These are phyloP conservation scores for Melanotaenia trifasciata DNA, from an alignment of 2,797 vertebrate genomes.

Conservation along the genomic window DNA sequence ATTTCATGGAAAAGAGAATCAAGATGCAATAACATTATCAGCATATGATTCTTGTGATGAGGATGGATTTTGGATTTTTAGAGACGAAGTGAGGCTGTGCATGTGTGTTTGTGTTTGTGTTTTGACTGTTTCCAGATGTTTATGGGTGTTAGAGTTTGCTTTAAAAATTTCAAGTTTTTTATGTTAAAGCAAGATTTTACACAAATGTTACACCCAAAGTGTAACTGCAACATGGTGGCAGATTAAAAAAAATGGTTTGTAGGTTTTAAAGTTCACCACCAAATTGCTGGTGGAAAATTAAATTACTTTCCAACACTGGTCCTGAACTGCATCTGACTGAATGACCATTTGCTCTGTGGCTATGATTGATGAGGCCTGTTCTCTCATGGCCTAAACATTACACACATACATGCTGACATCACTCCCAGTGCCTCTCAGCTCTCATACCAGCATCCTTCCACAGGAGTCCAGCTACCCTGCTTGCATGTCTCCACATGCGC, in stretches of 20 bases:
- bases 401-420: constrained; percentile 50
- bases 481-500: constrained; percentile 21
- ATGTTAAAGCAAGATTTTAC: background rate
- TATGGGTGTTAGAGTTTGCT: background rate
- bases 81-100: background rate
- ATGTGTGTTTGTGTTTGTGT: background rate
- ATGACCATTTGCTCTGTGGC: constrained; percentile 46
- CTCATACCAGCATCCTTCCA: constrained; percentile 38
- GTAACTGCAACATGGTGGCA: background rate
- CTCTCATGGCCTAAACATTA: constrained; percentile 29
- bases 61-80: background rate
- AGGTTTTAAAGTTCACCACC: background rate
- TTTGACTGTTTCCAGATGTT: background rate
- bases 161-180: background rate
- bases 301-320: constrained; percentile 6
- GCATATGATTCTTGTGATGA: background rate
- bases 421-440: constrained; percentile 27
- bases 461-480: constrained; percentile 43
- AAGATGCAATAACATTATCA: background rate
- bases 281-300: background rate
- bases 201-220: background rate
- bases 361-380: constrained; percentile 51
- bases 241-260: background rate
- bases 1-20: background rate
- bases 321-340: constrained; percentile 27